Percentiles rank a stretch among this genome's conserved stretches.
phyloP scores from a whole-genome alignment of 2,113 vertebrate species.

The Sinosuthora webbiana region DNA sequence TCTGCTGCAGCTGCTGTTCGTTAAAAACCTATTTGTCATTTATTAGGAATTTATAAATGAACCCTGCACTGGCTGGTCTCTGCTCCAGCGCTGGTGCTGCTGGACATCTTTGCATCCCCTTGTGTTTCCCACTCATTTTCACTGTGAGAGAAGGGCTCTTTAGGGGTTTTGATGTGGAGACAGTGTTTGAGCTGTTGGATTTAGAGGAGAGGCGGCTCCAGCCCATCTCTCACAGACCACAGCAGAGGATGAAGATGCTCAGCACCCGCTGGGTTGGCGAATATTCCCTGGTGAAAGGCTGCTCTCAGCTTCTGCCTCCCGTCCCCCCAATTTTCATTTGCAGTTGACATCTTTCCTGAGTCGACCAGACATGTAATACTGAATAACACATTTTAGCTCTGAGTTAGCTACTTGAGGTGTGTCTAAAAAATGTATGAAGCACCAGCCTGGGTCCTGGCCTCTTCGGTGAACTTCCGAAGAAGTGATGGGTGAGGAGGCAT shows the following conservation, averaged over 20 bases:
- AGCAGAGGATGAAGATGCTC: background rate
- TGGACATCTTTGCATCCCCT: background rate
- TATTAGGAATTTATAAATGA: background rate
- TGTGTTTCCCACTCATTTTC: background rate
- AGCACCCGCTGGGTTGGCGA: background rate
- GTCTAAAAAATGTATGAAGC: constrained; percentile 35
- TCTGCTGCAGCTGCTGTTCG: background rate
- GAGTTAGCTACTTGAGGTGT: constrained; percentile 13
- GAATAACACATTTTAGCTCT: background rate
- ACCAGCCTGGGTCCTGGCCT: background rate
- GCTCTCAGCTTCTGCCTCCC: background rate
- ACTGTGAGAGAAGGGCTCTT: background rate
- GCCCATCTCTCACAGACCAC: background rate
- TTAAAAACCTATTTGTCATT: background rate
- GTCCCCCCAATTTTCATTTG: background rate
- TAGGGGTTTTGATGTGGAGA: background rate
- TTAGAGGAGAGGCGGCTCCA: background rate
- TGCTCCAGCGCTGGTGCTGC: background rate
- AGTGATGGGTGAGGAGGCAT: background rate
- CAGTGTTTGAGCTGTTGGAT: background rate
- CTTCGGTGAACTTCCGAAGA: background rate
- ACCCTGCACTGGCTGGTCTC: background rate
- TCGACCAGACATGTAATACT: background rate
- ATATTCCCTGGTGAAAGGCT: background rate
- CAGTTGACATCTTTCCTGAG: constrained; percentile 30